Percentiles rank a stretch among this genome's conserved stretches.
Evolutionary conservation across 2,113 vertebrate species (phyloP).

Genomic region (Alectura lathami): DNA sequence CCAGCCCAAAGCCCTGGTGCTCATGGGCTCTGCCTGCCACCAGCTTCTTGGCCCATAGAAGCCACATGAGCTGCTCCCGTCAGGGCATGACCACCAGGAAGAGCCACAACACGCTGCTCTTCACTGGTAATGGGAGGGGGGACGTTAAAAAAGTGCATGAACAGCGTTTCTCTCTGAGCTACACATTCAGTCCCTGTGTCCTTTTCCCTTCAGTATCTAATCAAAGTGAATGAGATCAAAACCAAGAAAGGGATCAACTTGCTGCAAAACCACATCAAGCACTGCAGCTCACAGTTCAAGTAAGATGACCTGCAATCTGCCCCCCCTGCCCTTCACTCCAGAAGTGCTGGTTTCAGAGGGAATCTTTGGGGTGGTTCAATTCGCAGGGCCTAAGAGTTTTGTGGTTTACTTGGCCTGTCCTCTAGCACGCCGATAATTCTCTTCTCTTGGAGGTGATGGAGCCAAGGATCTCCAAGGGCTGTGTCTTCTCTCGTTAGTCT

Average conservation of each 20-base stretch:
- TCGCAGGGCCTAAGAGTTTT: not conserved
- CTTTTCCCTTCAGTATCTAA: conserved; percentile 74
- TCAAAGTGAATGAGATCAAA: conserved; percentile 82
- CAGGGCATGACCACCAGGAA: not conserved
- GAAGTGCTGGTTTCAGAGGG: not conserved
- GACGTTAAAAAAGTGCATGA: not conserved
- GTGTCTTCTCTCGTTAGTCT: not conserved
- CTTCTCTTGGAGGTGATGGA: not conserved
- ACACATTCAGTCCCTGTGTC: not conserved
- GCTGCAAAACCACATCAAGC: conserved; percentile 78
- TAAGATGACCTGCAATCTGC: conserved; percentile 27
- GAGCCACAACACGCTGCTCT: not conserved
- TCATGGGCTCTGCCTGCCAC: not conserved
- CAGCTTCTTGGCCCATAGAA: not conserved
- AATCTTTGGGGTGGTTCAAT: not conserved
- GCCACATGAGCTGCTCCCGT: not conserved
- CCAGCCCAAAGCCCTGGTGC: not conserved
- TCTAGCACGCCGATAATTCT: not conserved
- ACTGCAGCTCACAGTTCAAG: conserved; percentile 78
- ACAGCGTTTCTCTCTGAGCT: not conserved
- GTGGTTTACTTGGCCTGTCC: not conserved
- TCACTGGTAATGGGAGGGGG: not conserved
- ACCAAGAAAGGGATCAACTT: conserved; percentile 79
- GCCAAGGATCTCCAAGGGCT: not conserved
- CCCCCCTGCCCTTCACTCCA: not conserved